Evolutionary conservation across 2,888 invertebrate species (phyloP).

Genomic region (Leptopterna dolabrata): DNA sequence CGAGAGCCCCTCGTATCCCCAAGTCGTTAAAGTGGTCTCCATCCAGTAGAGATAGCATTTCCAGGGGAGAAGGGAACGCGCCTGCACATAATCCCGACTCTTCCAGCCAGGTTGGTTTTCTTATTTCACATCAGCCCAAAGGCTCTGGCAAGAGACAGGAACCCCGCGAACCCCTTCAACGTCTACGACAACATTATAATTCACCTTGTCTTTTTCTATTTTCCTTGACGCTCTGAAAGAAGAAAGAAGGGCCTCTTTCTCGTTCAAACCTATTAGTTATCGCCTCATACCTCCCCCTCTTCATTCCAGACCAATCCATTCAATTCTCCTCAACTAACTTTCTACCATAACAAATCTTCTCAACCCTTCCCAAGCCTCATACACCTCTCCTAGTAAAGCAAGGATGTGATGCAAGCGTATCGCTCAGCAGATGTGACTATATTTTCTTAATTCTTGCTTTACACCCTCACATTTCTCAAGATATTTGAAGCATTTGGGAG

Average conservation of each 20-base stretch:
- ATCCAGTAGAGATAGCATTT: neutral
- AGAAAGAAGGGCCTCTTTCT: constrained; percentile 24
- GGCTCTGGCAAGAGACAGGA: neutral
- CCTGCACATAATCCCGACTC: neutral
- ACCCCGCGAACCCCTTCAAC: neutral
- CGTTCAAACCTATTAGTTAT: constrained; percentile 37
- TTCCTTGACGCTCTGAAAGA: neutral
- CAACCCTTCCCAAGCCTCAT: neutral
- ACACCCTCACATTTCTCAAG: neutral
- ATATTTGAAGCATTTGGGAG: too few species aligned
- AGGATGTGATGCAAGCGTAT: neutral
- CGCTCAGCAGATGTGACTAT: neutral
- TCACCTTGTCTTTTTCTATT: constrained; percentile 30
- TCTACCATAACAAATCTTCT: neutral
- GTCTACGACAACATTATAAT: constrained; percentile 34
- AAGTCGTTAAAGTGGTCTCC: constrained; percentile 23
- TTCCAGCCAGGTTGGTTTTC: neutral
- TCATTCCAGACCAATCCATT: neutral
- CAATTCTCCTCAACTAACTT: neutral
- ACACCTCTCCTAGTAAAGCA: neutral
- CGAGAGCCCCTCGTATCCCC: neutral
- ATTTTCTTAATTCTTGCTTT: neutral
- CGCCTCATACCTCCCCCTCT: constrained; percentile 4
- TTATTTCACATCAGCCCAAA: neutral
- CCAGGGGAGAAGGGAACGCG: neutral